Conservation (phyloP, 2,888 invertebrate species). For the Pemphredon lugubris region DNA sequence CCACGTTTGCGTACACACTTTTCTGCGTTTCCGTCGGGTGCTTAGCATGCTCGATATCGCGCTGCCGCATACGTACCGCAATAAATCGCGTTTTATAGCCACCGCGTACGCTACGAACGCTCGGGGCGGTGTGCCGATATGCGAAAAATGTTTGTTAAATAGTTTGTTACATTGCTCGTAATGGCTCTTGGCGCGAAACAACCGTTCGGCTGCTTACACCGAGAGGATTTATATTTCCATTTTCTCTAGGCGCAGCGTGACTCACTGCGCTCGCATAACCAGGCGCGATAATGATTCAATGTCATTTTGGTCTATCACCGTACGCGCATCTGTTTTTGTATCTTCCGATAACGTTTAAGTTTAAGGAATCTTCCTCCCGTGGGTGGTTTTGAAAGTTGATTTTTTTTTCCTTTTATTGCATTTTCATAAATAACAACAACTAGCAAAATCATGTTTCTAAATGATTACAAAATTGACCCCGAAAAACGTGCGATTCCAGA, state of each 20-base stretch:
- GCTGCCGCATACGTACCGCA: conserved; percentile 11
- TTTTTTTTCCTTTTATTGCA: too few species aligned
- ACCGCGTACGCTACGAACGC: conserved; percentile 17
- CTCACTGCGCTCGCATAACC: neutral
- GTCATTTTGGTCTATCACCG: neutral
- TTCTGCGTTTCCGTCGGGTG: conserved; percentile 42
- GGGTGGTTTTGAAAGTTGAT: neutral
- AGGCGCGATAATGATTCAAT: neutral
- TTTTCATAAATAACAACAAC: too few species aligned
- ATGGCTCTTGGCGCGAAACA: conserved; percentile 30
- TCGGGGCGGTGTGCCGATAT: conserved; percentile 28
- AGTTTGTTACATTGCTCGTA: conserved; percentile 42
- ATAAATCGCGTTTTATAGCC: conserved; percentile 56
- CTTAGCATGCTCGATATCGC: conserved; percentile 50
- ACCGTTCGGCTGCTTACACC: conserved; percentile 4
- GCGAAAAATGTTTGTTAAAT: conserved; percentile 55
- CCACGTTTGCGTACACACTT: conserved; percentile 40
- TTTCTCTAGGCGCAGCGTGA: neutral
- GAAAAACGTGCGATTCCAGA: too few species aligned
- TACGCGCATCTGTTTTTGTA: neutral
- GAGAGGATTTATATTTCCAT: conserved; percentile 32
- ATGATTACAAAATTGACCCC: too few species aligned
- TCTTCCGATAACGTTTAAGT: neutral
- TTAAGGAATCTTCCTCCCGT: neutral
- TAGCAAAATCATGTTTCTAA: too few species aligned